Evolutionary conservation across 2,797 vertebrate species (phyloP), one percentile per base, ranked within the genome.

Genomic region (Podarcis siculus): DNA sequence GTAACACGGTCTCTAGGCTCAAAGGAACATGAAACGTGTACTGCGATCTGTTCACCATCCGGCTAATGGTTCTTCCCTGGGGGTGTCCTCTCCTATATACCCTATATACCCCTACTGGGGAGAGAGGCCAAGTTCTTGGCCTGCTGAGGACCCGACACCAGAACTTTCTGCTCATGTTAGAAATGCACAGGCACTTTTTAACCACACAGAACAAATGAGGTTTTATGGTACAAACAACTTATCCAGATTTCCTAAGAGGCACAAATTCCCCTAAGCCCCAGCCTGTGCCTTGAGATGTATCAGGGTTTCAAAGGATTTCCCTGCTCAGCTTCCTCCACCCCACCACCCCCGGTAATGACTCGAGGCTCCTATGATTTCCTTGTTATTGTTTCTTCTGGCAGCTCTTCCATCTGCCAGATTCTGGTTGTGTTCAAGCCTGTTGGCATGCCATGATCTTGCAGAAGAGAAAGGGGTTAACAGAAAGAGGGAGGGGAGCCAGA

Each of bases 381-480:
- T 27, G 35, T 21, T 2, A 32, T 45, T 35, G 45, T 79, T 71
- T 58, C 32, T 10, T 2, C 13, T 13, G 35, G 71, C 79, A 77
- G 42, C 17, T 32, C 21, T 61, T 72, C 5, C 45, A 8, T 8
- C 27, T 25, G 13, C 45, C 13, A 3, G 61, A 49, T 49, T 19
- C 17, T 4, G 64, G 21, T 23, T 30, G 39, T 37, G 76, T 39
- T 72, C 69, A 0, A 10, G 78, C 49, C 49, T 87, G 85, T 21
- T 7, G 45, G 45, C 8, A 3, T 4, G n/a, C 8, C 6, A 42
- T 1, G 12, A 49, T 30, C n/a, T 30, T 12, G 23, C 45, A 37
- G 82, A 66, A 89, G 67, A 30, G 42, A 2, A 39, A 89, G 61
- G 85, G 85, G 87, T 90, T 86, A 89, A 92, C 71, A 25, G 79